Base-by-base conservation (phyloP, 2,113 vertebrate species). In the Chrysochloris asiatica region DNA sequence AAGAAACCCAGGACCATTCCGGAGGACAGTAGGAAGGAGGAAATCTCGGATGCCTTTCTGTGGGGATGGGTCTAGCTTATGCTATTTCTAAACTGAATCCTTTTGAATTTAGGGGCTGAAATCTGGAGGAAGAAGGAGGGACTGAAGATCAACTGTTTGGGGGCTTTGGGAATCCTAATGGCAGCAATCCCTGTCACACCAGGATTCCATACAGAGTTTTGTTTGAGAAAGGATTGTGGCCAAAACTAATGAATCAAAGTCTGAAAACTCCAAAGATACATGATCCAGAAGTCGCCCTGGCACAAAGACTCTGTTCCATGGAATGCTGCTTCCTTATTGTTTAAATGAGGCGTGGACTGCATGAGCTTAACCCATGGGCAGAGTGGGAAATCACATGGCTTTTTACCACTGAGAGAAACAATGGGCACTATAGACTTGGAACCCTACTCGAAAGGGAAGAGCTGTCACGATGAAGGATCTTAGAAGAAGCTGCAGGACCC, bases 381-480 rank as follows among this genome's bases (percentile, higher is more conserved):
- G 50, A 71, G 26, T 4, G 1, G 4, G 67, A 24, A 2, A 33
- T 0, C 16, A 43, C 71, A 52, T 16, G 5, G n/a, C 4, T 73
- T 41, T n/a, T n/a, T 5, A 30, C 61, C 63, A 61, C 47, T 0
- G 7, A 54, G 87, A 75, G 75, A 45, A 61, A 13, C 10, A 14
- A 24, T 8, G 21, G 52, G 33, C 30, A 1, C 10, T 36, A 45
- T 0, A 45, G 79, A 41, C 38, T n/a, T 0, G n/a, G n/a, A n/a
- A n/a, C n/a, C n/a, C n/a, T 50, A 50, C 48, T 50, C 48, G 30
- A 28, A 81, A 28, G 4, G 4, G 2, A 47, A 28, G 88, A 47
- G 16, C 22, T 22, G 6, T 67, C 48, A 67, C 12, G 43, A 63
- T 33, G 33, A 63, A 54, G 38, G 50, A 22, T 0, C 28, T 28